These are phyloP conservation scores for Rhodophaea formosa DNA, from an alignment of 2,888 invertebrate genomes.

Conservation along the genomic window DNA sequence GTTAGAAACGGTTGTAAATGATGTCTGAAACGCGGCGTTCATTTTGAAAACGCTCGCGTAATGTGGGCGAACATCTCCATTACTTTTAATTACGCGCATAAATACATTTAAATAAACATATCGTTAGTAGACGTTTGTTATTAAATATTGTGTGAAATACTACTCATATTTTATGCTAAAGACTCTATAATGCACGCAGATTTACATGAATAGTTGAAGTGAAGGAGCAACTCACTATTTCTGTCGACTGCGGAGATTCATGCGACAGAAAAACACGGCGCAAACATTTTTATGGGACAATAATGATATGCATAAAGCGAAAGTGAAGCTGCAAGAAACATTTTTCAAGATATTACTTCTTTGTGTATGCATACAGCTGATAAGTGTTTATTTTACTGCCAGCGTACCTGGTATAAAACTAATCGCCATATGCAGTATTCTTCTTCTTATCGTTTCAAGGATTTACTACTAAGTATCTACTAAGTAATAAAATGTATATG, in stretches of 20 bases:
- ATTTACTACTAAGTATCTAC: too few species aligned
- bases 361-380: too few species aligned
- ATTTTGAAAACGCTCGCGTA: slow-evolving; percentile 22
- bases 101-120: slow-evolving; percentile 8
- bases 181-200: background rate
- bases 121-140: slow-evolving; percentile 7
- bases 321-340: too few species aligned
- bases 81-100: slow-evolving; percentile 12
- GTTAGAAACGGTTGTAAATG: slow-evolving; percentile 29
- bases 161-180: background rate
- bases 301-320: too few species aligned
- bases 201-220: background rate
- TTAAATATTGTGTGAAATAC: slow-evolving; percentile 10
- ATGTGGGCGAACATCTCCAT: slow-evolving; percentile 14
- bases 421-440: too few species aligned
- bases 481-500: too few species aligned
- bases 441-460: too few species aligned
- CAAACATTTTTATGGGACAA: too few species aligned
- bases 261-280: too few species aligned
- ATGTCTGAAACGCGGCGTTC: slow-evolving; percentile 26
- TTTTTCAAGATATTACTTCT: too few species aligned
- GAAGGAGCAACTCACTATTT: background rate
- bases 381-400: too few species aligned
- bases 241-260: background rate
- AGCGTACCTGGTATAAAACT: too few species aligned